Evolutionary conservation across 2,113 vertebrate genomes (phyloP), one percentile per base, ranked within the genome.

Genomic region (Campylomormyrus numenius): DNA sequence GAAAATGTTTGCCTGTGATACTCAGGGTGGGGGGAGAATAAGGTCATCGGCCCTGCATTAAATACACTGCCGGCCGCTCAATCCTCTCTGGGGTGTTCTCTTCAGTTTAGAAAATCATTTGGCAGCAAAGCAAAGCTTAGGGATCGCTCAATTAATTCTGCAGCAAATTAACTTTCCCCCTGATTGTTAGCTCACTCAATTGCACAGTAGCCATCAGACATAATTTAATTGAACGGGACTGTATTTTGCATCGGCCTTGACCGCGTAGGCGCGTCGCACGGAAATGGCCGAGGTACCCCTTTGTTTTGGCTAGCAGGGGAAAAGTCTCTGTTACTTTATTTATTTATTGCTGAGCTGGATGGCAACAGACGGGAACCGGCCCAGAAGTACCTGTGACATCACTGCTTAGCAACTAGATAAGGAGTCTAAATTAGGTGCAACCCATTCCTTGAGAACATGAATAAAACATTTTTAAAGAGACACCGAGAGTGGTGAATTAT

Each of bases 401-500:
- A 56, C 88, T 89, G 74, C 74, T 89, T 89, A 83, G 74, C 74
- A 89, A 84, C 74, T 21, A n/a, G 74, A 84, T 27, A 42, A 56
- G 49, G 49, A 77, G 70, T 39, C 77, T 24, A 15, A 45, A 89
- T 89, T 89, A 89, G 35, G 88, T 21, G 19, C n/a, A 80, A 10
- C 88, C 49, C 88, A 89, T 45, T 89, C 74, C 88, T 89, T 89
- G 88, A 53, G 35, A 39, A 27, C 88, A 89, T 77, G 88, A 89
- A 89, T 89, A 89, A 89, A 89, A 89, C 48, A 89, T 89, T 88
- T 87, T 70, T 88, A 49, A 42, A 89, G 58, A 84, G 88, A 89
- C 74, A 42, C 88, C 8, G 42, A 35, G 46, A 50, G 24, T 35
- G 9, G 74, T 89, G 88, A 89, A 89, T 89, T 84, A 89, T 89